Evolutionary conservation across 2,888 invertebrate species (phyloP).

Genomic region (Gortyna flavago): DNA sequence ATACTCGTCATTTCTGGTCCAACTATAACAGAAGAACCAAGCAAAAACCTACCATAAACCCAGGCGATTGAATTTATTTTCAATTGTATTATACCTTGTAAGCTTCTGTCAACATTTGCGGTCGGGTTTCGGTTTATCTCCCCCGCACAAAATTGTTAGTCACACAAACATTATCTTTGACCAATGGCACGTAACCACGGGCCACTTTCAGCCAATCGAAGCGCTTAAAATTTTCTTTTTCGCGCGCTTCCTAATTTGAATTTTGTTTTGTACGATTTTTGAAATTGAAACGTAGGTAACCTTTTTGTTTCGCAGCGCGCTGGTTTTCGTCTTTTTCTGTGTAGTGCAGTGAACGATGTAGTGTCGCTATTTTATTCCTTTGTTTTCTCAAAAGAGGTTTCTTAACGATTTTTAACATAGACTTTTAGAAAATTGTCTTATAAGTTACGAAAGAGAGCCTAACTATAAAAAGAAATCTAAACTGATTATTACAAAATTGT

Average conservation of each 20-base stretch:
- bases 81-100: slow-evolving; percentile 52
- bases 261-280: slow-evolving; percentile 74
- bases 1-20: slow-evolving; percentile 72
- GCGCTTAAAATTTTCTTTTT: slow-evolving; percentile 77
- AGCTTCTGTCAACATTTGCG: slow-evolving; percentile 86
- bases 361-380: slow-evolving; percentile 30
- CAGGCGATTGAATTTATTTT: slow-evolving; percentile 67
- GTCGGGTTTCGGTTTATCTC: slow-evolving; percentile 86
- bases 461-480: background rate
- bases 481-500: background rate
- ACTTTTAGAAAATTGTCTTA: background rate
- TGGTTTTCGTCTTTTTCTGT: slow-evolving; percentile 22
- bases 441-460: background rate
- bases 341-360: too few relatives aligned
- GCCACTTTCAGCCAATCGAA: slow-evolving; percentile 86
- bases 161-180: slow-evolving; percentile 88
- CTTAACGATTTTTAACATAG: background rate
- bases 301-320: slow-evolving; percentile 49
- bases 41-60: slow-evolving; percentile 38
- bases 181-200: slow-evolving; percentile 86
- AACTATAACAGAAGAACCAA: slow-evolving; percentile 63
- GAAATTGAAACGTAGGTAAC: slow-evolving; percentile 45
- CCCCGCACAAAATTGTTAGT: slow-evolving; percentile 86
- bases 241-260: slow-evolving; percentile 78
- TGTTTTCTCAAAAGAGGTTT: slow-evolving; percentile 2